These are phyloP conservation scores for Taeniopygia guttata DNA, from an alignment of 2,797 vertebrate species.

Conservation along the genomic window DNA sequence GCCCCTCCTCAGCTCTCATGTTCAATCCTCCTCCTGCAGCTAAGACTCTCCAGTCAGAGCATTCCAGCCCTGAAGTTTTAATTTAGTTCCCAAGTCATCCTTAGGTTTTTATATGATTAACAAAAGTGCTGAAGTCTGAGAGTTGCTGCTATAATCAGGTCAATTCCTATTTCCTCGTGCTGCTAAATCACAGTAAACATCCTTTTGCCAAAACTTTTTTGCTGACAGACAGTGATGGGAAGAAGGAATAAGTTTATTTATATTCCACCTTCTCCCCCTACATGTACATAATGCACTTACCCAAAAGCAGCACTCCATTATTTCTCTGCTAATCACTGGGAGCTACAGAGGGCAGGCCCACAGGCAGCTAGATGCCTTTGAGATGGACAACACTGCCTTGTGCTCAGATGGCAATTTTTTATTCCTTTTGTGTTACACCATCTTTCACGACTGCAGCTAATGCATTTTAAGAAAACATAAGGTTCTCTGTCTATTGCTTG, in stretches of 20 bases:
- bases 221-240: background rate
- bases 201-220: background rate
- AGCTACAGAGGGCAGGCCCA: background rate
- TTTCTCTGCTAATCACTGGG: background rate
- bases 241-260: background rate
- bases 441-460: background rate
- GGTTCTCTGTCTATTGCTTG: background rate
- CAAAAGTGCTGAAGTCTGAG: background rate
- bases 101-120: background rate
- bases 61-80: background rate
- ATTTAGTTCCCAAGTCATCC: background rate
- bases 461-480: background rate
- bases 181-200: constrained; percentile 1
- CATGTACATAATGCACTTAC: background rate
- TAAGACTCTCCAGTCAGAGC: background rate
- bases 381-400: background rate
- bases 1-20: background rate
- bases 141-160: constrained; percentile 4
- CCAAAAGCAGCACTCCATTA: background rate
- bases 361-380: background rate
- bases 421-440: background rate
- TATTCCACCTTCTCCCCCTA: background rate
- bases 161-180: background rate
- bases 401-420: background rate
- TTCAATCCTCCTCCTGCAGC: background rate